These are phyloP conservation scores for Nymphalis io DNA, from an alignment of 1,140 invertebrate species.

Conservation along the genomic window DNA sequence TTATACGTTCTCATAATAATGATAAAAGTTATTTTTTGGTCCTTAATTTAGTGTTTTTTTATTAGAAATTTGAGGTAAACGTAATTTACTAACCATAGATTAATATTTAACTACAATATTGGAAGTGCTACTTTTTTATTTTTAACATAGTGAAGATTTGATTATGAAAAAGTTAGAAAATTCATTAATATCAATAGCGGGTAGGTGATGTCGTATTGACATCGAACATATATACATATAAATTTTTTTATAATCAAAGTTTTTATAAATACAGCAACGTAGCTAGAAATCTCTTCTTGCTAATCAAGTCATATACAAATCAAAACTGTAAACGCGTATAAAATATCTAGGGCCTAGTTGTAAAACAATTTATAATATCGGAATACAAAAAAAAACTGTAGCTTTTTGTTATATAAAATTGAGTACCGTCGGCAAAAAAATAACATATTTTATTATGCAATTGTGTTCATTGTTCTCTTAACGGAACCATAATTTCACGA, in stretches of 20 bases:
- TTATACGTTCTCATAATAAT: too few relatives aligned
- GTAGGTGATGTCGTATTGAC: too few relatives aligned
- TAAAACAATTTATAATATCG: background rate
- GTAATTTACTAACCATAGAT: background rate
- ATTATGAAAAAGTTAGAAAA: too few relatives aligned
- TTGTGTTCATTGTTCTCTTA: too few relatives aligned
- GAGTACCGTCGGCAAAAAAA: background rate
- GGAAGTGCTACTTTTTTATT: too few relatives aligned
- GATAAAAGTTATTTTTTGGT: background rate
- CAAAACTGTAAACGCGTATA: constrained; percentile 13
- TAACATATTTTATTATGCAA: background rate
- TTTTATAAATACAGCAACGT: too few relatives aligned
- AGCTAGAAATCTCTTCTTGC: too few relatives aligned
- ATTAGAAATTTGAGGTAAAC: constrained; percentile 1
- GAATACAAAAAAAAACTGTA: background rate
- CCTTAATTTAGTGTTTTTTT: background rate
- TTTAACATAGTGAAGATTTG: too few relatives aligned
- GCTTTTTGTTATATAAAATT: background rate
- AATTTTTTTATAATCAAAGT: too few relatives aligned
- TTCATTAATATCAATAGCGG: too few relatives aligned
- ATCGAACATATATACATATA: too few relatives aligned
- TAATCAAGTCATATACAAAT: background rate
- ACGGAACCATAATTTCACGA: too few relatives aligned
- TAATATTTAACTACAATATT: background rate
- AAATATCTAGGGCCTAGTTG: background rate